Base-by-base conservation (phyloP, 1,140 invertebrate species). In the Heliconius hewitsoni region DNA sequence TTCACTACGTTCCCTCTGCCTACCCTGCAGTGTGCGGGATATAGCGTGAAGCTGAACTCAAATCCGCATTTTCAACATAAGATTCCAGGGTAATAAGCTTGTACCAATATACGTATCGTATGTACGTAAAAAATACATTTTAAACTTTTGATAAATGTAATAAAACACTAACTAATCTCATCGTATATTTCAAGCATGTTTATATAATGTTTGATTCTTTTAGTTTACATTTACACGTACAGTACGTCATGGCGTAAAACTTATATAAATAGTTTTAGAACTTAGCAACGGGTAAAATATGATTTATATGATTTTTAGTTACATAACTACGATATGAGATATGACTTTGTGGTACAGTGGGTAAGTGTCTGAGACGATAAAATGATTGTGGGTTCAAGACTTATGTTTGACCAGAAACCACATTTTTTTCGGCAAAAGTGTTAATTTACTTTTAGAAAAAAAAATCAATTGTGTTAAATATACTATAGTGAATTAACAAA, bases 231-330 rank as follows among this genome's bases (percentile, higher is more conserved):
- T 75, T 52, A 52, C 50, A 19, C 50, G 18, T 52, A 19, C 50
- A 52, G 50, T 52, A 42, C 74, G 74, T 76, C 74, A 76, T 18
- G 39, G 34, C 39, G 55, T 76, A 71, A 23, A 76, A 71, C 23
- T 18, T 50, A 39, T 70, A 76, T 60, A 70, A 46, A 70, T 76
- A 76, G 60, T 70, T 75, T 76, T 30, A 30, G 30, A 27, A 18
- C 57, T 46, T 23, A 18, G 74, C 46, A 76, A 76, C 74, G 18
- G 39, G 42, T 0, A 16, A 30, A 30, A 30, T 11, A 30, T 23
- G 55, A 19, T 52, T 57, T n/a, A 57, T 57, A 9, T 57, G 55
- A 52, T 52, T 52, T 52, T 52, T 52, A 52, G 16, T 52, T 19
- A 19, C 50, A 52, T 52, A 52, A 52, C 42, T 46, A 46, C 13